Base-by-base conservation (phyloP, 2,888 invertebrate species). In the Sceliomorpha sp. region DNA sequence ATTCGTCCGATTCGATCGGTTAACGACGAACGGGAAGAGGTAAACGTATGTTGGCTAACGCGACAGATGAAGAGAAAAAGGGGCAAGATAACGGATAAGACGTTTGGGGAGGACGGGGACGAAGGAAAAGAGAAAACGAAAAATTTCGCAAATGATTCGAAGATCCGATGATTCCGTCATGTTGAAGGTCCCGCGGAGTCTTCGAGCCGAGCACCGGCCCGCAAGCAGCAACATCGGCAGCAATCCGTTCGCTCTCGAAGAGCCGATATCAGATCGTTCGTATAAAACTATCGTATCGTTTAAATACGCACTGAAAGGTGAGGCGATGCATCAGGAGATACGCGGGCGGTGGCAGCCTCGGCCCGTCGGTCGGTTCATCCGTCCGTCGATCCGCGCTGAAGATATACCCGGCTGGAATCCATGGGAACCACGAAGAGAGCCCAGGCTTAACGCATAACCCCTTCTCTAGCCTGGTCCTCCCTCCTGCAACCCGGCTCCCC, bases 241-340 rank as follows among this genome's bases (percentile, higher is more conserved):
- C 70, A 66, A 74, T 74, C 74, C 83, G 78, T 82, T 82, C 80
- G 79, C 82, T 82, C 82, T 82, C 77, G 77, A 80, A 81, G 75
- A 67, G 70, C 68, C 80, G 85, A 83, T 87, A 87, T 88, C 87
- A 87, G 87, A 87, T 87, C 87, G 84, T 83, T 82, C 85, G 87
- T 87, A 86, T 87, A 87, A 86, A 87, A 87, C 85, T 85, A 88
- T 87, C 88, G 88, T 88, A 87, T 88, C 88, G 87, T 87, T 88
- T 88, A 88, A 88, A 88, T 88, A 88, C 87, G 87, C 88, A 87
- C 87, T 88, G 88, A 88, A 88, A 88, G 88, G 88, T 88, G 88
- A 88, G 88, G 87, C 85, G 88, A 88, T 88, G 88, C 84, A 88
- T 88, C 87, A 84, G 87, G 73, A 88, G 88, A 88, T 88, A 87